These are phyloP conservation scores for Uropetala carovei DNA, from an alignment of 2,888 invertebrate species.

Conservation along the genomic window DNA sequence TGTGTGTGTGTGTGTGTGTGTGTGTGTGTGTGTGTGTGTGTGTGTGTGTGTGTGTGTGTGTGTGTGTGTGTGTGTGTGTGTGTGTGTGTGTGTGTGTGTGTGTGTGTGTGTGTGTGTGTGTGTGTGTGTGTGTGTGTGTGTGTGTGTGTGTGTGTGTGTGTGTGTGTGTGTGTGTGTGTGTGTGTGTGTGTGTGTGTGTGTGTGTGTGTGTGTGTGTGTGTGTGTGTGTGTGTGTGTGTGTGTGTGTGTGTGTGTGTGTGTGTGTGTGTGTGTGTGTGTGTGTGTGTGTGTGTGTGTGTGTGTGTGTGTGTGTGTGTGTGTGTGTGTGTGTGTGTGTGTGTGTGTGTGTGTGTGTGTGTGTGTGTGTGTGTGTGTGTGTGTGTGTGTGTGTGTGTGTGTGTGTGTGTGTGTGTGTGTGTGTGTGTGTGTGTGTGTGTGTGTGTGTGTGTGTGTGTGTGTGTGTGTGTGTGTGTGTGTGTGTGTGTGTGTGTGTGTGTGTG, in stretches of 20 bases:
- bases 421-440: too few species aligned
- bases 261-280: constrained; percentile 1
- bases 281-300: not conserved
- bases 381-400: too few species aligned
- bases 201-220: constrained; percentile 1
- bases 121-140: constrained; percentile 1
- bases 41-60: constrained; percentile 1
- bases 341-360: too few species aligned
- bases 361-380: too few species aligned
- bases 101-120: constrained; percentile 1
- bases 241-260: constrained; percentile 1
- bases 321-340: too few species aligned
- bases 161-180: constrained; percentile 1
- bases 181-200: constrained; percentile 1
- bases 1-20: constrained; percentile 1
- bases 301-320: too few species aligned
- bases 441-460: too few species aligned
- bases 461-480: too few species aligned
- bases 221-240: constrained; percentile 1
- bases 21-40: constrained; percentile 1
- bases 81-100: constrained; percentile 1
- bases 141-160: constrained; percentile 1
- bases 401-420: too few species aligned
- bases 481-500: too few species aligned
- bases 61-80: constrained; percentile 1